phyloP scores from a whole-genome alignment of 1,140 invertebrate species.

The Drosophila grimshawi region DNA sequence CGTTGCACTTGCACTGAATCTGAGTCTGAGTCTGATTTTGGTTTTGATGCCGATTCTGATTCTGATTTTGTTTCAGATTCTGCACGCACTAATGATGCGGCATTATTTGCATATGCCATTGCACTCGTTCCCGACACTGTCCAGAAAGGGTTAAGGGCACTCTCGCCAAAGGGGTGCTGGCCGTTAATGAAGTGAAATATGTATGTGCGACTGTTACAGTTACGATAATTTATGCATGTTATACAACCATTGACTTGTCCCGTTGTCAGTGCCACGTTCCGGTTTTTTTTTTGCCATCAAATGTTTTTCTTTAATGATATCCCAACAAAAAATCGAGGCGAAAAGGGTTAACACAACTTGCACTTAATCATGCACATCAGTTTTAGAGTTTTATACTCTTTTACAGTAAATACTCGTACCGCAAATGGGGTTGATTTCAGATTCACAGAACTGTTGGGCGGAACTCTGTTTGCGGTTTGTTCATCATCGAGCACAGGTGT shows the following conservation, averaged over 20 bases:
- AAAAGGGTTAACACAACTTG: constrained; percentile 60
- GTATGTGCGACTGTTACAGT: constrained; percentile 68
- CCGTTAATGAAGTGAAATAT: constrained; percentile 75
- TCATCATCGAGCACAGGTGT: constrained; percentile 49
- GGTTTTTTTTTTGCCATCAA: background rate
- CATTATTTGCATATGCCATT: constrained; percentile 76
- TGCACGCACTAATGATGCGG: constrained; percentile 71
- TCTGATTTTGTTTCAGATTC: constrained; percentile 15
- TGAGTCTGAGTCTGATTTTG: constrained; percentile 6
- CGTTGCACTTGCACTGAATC: constrained; percentile 29
- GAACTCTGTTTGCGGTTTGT: constrained; percentile 35
- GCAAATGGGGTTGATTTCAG: constrained; percentile 7
- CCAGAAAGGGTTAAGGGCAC: constrained; percentile 64
- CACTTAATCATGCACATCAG: constrained; percentile 18
- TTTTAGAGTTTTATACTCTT: background rate
- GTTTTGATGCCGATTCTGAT: constrained; percentile 7
- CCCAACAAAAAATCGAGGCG: constrained; percentile 21
- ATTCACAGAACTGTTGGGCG: constrained; percentile 14
- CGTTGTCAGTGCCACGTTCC: constrained; percentile 41
- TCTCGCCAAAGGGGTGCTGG: constrained; percentile 13
- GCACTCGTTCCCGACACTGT: constrained; percentile 8
- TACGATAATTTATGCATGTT: constrained; percentile 71
- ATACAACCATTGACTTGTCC: constrained; percentile 69
- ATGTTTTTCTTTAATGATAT: constrained; percentile 45
- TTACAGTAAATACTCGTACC: background rate